phyloP scores from a whole-genome alignment of 2,113 vertebrate genomes.

The Orthonyx spaldingii region DNA sequence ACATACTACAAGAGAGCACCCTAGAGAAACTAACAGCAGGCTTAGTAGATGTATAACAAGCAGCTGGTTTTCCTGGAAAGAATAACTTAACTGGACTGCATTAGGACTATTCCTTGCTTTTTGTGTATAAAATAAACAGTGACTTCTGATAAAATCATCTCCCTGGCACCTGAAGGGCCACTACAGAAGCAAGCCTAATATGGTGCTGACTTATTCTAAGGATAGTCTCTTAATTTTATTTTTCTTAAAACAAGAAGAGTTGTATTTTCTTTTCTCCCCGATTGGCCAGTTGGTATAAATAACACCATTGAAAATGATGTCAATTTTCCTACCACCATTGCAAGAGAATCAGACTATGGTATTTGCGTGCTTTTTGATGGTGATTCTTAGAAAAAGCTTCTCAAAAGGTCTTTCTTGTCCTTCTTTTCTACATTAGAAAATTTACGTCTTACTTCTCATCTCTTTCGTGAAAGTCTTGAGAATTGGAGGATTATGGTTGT shows the following conservation, averaged over 20 bases:
- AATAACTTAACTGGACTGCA: neutral
- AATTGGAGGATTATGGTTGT: constrained; percentile 30
- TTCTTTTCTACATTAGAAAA: constrained; percentile 27
- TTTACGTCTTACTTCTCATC: neutral
- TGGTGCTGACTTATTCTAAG: neutral
- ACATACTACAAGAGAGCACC: neutral
- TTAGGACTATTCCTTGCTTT: neutral
- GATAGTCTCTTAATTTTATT: neutral
- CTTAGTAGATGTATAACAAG: neutral
- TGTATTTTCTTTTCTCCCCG: neutral
- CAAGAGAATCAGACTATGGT: neutral
- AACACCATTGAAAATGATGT: neutral
- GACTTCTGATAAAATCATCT: neutral
- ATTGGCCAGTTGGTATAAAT: neutral
- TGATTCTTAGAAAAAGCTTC: neutral
- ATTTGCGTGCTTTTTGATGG: neutral
- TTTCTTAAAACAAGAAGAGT: neutral
- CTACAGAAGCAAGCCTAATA: neutral
- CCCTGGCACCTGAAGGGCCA: neutral
- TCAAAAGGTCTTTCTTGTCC: constrained; percentile 9
- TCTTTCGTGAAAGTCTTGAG: neutral
- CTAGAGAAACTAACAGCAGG: neutral
- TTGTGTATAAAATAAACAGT: neutral
- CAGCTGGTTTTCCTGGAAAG: neutral
- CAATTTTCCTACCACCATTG: neutral